These are phyloP conservation scores for Caloenas nicobarica DNA, from an alignment of 2,113 vertebrate genomes.

Conservation along the genomic window DNA sequence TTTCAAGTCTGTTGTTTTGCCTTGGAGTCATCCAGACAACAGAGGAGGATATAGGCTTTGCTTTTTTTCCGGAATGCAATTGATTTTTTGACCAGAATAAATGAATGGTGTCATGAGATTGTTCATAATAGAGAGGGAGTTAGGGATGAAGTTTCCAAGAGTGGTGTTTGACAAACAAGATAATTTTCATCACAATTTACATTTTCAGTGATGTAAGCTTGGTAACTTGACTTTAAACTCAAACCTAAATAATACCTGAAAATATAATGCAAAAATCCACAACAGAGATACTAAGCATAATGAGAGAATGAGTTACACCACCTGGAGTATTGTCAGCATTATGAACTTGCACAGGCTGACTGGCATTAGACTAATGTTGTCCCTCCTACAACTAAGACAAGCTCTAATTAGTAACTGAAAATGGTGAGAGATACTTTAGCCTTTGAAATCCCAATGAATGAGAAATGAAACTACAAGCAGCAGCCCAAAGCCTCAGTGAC, in stretches of 20 bases:
- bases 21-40: neutral
- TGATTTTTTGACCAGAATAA: neutral
- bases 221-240: conserved; percentile 1
- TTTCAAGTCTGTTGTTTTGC: neutral
- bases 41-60: neutral
- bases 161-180: neutral
- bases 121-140: neutral
- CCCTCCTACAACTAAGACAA: conserved; percentile 41
- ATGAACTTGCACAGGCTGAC: conserved; percentile 32
- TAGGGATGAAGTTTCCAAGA: neutral
- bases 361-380: conserved; percentile 36
- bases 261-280: conserved; percentile 46
- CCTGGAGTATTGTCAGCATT: neutral
- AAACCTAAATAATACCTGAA: conserved; percentile 27
- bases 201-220: neutral
- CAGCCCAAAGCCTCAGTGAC: neutral
- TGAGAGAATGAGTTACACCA: conserved; percentile 7
- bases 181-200: neutral
- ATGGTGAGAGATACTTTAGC: conserved; percentile 5
- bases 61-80: neutral
- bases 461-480: neutral
- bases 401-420: conserved; percentile 46
- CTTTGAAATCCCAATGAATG: conserved; percentile 24
- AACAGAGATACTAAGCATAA: conserved; percentile 29
- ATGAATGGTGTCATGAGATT: neutral